These are phyloP conservation scores for Siniperca undulata DNA, from an alignment of 2,797 vertebrate species.

Conservation along the genomic window DNA sequence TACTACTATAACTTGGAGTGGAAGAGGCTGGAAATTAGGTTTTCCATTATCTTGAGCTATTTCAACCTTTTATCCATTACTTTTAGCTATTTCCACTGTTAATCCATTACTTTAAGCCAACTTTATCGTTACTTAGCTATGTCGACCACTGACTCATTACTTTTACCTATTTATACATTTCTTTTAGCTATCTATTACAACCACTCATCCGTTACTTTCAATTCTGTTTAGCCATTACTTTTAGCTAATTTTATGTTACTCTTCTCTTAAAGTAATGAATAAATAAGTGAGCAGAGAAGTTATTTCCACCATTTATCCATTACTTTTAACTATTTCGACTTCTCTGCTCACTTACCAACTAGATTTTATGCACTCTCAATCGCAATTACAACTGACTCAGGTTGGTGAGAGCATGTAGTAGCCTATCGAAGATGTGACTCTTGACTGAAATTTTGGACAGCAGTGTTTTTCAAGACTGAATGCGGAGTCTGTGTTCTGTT, in stretches of 20 bases:
- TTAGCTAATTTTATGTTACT: background rate
- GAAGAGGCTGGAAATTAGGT: background rate
- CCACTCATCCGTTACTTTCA: background rate
- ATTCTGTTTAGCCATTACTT: background rate
- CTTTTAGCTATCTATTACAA: background rate
- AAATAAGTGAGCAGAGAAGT: too few relatives aligned
- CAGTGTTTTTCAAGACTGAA: constrained; percentile 6
- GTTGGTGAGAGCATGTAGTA: background rate
- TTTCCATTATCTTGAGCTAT: too few relatives aligned
- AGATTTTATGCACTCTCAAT: background rate
- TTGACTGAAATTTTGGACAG: background rate
- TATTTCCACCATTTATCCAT: background rate
- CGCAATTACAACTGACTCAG: background rate
- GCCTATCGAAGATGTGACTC: background rate
- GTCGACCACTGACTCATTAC: background rate
- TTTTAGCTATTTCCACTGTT: too few relatives aligned
- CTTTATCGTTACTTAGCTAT: background rate
- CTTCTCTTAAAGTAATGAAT: too few relatives aligned
- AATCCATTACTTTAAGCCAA: background rate
- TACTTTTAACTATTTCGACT: background rate
- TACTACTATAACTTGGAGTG: background rate
- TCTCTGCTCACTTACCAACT: background rate
- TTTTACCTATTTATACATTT: too few relatives aligned
- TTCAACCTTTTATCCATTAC: background rate
- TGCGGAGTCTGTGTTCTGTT: constrained; percentile 19